These are phyloP conservation scores for Eupithecia subumbrata DNA, from an alignment of 2,888 invertebrate genomes.

Conservation along the genomic window DNA sequence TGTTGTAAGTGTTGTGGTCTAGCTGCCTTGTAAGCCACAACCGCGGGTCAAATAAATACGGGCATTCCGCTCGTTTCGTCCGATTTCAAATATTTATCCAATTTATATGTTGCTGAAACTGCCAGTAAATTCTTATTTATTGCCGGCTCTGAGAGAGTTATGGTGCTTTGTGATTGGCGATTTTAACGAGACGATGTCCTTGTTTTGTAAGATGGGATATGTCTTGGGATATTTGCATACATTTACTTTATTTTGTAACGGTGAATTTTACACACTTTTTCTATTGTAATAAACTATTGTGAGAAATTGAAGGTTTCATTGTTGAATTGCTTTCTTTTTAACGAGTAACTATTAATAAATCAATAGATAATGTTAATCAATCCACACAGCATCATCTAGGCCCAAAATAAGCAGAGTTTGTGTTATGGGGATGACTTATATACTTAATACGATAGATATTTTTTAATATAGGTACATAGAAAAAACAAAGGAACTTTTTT, in stretches of 20 bases:
- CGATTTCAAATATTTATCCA: constrained; percentile 71
- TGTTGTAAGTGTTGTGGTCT: constrained; percentile 2
- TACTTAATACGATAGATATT: no score
- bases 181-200: constrained; percentile 35
- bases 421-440: no score
- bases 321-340: neutral
- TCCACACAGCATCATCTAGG: no score
- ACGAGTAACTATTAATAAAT: neutral
- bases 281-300: neutral
- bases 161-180: constrained; percentile 39
- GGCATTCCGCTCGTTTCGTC: constrained; percentile 44
- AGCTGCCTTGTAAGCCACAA: constrained; percentile 26
- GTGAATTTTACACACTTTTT: neutral
- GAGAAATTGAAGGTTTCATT: neutral
- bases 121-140: constrained; percentile 49
- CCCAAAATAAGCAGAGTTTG: no score
- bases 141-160: constrained; percentile 42
- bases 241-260: neutral
- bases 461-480: no score
- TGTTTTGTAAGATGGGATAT: constrained; percentile 5
- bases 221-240: neutral
- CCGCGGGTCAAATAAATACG: constrained; percentile 45
- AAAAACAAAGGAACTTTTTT: no score
- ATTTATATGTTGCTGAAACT: constrained; percentile 57
- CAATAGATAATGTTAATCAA: no score